phyloP scores from a whole-genome alignment of 2,797 vertebrate genomes.

The Hydrophis major region DNA sequence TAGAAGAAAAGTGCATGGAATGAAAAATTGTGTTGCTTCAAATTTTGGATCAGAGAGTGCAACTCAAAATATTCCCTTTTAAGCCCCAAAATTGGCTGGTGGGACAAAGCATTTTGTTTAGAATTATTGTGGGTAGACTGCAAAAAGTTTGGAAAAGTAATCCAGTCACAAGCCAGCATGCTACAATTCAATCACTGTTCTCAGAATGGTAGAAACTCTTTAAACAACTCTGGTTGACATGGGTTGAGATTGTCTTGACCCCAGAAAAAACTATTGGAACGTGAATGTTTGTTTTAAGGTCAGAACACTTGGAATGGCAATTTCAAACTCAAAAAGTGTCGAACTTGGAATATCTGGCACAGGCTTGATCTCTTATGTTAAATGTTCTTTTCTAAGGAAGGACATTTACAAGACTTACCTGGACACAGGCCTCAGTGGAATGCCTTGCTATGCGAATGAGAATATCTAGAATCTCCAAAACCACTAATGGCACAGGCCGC shows the following conservation, averaged over 20 bases:
- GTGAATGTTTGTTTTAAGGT: background rate
- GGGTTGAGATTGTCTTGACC: background rate
- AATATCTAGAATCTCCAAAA: constrained; percentile 85
- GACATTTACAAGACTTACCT: constrained; percentile 67
- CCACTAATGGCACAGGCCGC: constrained; percentile 79
- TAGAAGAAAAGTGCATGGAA: background rate
- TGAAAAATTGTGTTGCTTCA: background rate
- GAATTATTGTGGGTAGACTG: background rate
- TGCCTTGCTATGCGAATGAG: constrained; percentile 87
- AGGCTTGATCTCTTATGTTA: background rate
- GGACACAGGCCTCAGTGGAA: constrained; percentile 80
- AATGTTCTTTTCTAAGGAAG: background rate
- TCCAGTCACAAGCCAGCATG: background rate
- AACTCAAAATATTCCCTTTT: background rate
- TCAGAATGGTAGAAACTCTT: background rate
- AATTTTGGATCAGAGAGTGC: background rate
- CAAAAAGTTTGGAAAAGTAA: background rate
- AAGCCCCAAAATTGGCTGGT: background rate
- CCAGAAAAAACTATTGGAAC: background rate
- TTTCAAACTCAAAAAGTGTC: background rate
- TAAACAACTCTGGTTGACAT: background rate
- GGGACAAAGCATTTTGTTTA: background rate
- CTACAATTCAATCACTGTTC: background rate
- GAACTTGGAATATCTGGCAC: background rate
- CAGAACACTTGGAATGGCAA: background rate